Conservation (phyloP, 2,888 invertebrate genomes). For the Yponomeuta malinellus region DNA sequence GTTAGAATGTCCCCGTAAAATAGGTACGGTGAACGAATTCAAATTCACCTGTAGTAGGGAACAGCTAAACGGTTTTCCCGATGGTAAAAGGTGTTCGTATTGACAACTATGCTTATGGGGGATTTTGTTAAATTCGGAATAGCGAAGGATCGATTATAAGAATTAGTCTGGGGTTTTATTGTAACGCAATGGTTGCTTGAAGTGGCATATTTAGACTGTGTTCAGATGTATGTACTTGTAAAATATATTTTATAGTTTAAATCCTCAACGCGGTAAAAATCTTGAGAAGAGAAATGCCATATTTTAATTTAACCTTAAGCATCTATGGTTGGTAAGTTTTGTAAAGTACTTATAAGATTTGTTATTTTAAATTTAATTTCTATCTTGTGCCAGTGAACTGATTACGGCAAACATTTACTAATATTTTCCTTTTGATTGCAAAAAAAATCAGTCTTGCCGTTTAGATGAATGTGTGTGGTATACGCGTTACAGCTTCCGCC, state of each 20-base stretch:
- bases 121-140: no score
- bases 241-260: background rate
- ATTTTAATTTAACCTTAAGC: background rate
- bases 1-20: no score
- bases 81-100: no score
- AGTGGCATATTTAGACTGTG: conserved; percentile 10
- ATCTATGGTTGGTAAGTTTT: background rate
- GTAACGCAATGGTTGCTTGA: background rate
- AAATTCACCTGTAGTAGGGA: no score
- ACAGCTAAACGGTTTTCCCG: no score
- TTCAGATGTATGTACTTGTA: conserved; percentile 11
- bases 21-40: no score
- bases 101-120: no score
- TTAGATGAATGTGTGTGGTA: background rate
- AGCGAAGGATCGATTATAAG: background rate
- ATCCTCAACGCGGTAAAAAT: background rate
- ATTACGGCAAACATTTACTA: background rate
- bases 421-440: background rate
- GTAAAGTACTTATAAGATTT: background rate
- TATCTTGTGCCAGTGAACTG: background rate
- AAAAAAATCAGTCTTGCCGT: background rate
- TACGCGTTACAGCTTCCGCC: background rate
- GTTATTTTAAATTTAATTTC: background rate
- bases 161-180: background rate
- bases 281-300: background rate